Base-by-base conservation (phyloP, 2,888 invertebrate species). In the Marasmarcha lunaedactyla region DNA sequence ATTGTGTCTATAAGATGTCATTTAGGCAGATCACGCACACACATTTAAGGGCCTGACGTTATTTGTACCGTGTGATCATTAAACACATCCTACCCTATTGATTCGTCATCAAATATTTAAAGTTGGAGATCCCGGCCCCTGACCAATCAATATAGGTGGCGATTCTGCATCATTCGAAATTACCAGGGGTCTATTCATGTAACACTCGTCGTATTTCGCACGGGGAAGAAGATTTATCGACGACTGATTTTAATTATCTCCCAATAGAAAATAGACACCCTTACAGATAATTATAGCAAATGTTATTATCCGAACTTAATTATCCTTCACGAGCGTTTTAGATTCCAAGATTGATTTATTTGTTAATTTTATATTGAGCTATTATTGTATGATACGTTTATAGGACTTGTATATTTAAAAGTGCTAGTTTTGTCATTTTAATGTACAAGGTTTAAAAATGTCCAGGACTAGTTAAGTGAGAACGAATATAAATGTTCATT, bases 181-280 rank as follows among this genome's bases (percentile, higher is more conserved):
- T 51, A 49, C 48, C 45, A 46, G 40, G 46, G 48, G 49, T 46
- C 49, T 57, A 49, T 51, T 46, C 48, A 45, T 47, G 51, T 30
- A 34, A 35, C 51, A 60, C 65, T 55, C 60, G 55, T 51, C 50
- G 42, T 42, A 46, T 52, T 69, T 68, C 68, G 59, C 68, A 68
- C 63, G 67, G 54, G 50, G 48, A 36, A 34, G 54, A 61, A 66
- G 67, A 69, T 68, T 69, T 69, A 69, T 68, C 58, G 60, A 45
- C 44, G 48, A 47, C 54, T n/a, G 45, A 55, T 66, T 66, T 68
- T 67, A 67, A 66, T 65, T 65, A 65, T 55, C 64, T 57, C 59
- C 47, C 59, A 49, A 63, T 63, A 57, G 42, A 42, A 33, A 42
- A 45, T 46, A 46, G 41, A 39, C 41, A 41, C 40, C 37, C 42